Evolutionary conservation across 2,797 vertebrate genomes (phyloP).

Genomic region (Phyllotis vaccarum): DNA sequence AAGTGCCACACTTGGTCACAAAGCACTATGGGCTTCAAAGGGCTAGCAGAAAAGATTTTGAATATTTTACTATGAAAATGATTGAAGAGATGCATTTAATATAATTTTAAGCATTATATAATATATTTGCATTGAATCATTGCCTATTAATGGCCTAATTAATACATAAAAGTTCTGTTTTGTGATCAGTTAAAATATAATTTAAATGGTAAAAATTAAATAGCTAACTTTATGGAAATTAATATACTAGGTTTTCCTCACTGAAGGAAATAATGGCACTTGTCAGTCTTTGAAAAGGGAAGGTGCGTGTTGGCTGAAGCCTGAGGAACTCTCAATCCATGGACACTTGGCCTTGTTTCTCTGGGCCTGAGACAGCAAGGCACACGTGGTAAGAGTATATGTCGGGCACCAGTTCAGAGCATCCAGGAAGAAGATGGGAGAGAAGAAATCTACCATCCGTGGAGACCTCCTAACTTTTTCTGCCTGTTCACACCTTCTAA

Average conservation of each 20-base stretch:
- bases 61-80: neutral
- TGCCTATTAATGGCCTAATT: no score
- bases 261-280: neutral
- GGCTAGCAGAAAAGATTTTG: neutral
- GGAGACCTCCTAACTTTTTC: neutral
- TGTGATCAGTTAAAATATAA: neutral
- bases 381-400: neutral
- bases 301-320: neutral
- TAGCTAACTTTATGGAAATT: neutral
- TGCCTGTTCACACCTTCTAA: neutral
- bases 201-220: neutral
- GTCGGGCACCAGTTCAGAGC: neutral
- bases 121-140: neutral
- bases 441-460: no score
- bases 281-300: neutral
- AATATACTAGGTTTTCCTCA: neutral
- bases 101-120: neutral
- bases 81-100: neutral
- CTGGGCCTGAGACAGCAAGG: neutral
- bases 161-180: neutral
- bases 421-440: neutral
- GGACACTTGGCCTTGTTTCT: neutral
- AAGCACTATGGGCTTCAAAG: neutral
- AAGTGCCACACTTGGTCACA: fast-evolving
- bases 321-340: neutral